These are phyloP conservation scores for Tamandua tetradactyla DNA, from an alignment of 2,797 vertebrate species.

Conservation along the genomic window DNA sequence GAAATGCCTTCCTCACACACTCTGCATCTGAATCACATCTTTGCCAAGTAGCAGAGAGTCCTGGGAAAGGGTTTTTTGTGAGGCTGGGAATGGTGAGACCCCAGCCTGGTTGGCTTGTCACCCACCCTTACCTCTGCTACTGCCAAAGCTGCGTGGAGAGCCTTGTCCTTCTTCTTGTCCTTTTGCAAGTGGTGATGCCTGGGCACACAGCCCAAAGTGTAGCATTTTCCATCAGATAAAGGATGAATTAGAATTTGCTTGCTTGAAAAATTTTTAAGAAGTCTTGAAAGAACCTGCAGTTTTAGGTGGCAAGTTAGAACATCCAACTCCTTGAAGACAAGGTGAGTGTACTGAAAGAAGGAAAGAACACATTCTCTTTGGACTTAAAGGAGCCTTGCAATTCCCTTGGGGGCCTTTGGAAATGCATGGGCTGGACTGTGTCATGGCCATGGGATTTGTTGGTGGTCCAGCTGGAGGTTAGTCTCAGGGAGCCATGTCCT, in stretches of 20 bases:
- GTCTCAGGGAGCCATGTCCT: neutral
- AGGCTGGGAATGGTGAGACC: neutral
- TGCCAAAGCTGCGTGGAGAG: neutral
- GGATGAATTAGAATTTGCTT: neutral
- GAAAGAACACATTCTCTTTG: neutral
- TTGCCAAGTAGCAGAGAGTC: neutral
- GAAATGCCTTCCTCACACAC: neutral
- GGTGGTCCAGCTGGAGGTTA: neutral
- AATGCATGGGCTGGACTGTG: neutral
- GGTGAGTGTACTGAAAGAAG: no score
- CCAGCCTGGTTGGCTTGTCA: neutral
- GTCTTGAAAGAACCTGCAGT: neutral
- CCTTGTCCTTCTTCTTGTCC: neutral
- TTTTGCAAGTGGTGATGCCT: neutral
- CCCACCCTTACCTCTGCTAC: neutral
- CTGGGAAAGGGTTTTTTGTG: neutral
- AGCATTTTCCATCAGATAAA: neutral
- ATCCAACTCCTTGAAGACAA: neutral
- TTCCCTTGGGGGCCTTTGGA: neutral
- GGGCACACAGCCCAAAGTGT: neutral
- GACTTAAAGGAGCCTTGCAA: neutral
- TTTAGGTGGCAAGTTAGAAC: neutral
- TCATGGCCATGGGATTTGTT: neutral
- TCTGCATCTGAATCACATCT: neutral
- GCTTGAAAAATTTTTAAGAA: conserved; percentile 27